These are phyloP conservation scores for Pteropus rufus DNA, from an alignment of 2,797 vertebrate species.

Conservation along the genomic window DNA sequence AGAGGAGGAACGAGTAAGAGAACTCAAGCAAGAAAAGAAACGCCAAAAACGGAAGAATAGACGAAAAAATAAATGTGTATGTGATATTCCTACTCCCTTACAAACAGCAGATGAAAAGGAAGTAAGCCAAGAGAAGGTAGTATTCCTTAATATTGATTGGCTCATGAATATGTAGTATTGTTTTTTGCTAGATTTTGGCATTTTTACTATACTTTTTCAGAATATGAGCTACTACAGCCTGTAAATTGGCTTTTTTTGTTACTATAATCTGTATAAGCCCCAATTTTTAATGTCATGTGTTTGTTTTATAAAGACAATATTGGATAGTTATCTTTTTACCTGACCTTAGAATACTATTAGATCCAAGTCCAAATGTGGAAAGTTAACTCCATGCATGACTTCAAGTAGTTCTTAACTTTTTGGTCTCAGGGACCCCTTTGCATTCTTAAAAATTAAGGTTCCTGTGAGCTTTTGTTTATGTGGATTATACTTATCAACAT, in stretches of 20 bases:
- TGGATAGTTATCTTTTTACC: not conserved
- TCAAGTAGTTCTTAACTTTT: constrained; percentile 14
- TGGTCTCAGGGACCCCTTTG: not conserved
- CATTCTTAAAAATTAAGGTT: not conserved
- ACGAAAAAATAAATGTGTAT: constrained; percentile 96
- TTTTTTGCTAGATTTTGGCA: not conserved
- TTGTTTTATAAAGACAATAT: constrained; percentile 30
- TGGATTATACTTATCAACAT: constrained; percentile 22
- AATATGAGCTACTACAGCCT: not conserved
- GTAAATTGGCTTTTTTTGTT: not conserved
- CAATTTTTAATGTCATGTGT: not conserved
- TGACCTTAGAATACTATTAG: not conserved
- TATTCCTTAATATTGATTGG: not conserved
- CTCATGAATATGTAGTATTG: not conserved
- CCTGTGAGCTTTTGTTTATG: not conserved
- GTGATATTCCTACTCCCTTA: constrained; percentile 86
- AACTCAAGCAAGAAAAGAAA: constrained; percentile 98
- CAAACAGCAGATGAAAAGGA: constrained; percentile 88
- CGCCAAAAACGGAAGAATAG: constrained; percentile 97
- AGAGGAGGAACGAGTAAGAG: constrained; percentile 94
- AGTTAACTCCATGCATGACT: not conserved
- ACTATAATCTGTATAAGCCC: not conserved
- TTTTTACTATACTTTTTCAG: constrained; percentile 40
- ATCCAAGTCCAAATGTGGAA: constrained; percentile 28
- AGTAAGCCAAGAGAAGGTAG: constrained; percentile 89